Percentiles rank a stretch among this genome's conserved stretches.
Conservation (phyloP, 2,888 invertebrate genomes). For the Ellobium chinense region DNA sequence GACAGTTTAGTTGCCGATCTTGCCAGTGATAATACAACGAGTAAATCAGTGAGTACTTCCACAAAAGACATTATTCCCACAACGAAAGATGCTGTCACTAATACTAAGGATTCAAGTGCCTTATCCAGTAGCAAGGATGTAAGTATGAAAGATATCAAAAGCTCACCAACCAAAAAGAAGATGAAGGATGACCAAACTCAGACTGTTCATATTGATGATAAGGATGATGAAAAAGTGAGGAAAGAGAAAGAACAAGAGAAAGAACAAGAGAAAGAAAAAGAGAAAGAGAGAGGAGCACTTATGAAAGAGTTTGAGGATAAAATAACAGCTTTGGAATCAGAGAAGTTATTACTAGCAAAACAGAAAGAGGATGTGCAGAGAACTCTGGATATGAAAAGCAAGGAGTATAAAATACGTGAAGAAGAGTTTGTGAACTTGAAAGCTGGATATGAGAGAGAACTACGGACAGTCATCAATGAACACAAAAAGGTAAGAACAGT, state of each 20-base stretch:
- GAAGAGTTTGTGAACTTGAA: conserved; percentile 47
- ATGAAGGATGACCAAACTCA: not conserved
- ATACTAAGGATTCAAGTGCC: not conserved
- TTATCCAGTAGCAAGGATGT: not conserved
- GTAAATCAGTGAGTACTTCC: not conserved
- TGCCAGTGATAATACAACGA: conserved; percentile 9
- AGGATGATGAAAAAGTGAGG: not conserved
- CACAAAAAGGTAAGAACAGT: conserved; percentile 62
- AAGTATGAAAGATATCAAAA: not conserved
- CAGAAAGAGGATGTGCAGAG: conserved; percentile 21
- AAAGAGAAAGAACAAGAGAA: not conserved
- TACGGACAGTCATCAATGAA: conserved; percentile 66
- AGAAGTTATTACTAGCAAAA: conserved; percentile 58
- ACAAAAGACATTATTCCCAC: not conserved
- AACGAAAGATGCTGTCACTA: not conserved
- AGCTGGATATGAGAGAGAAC: conserved; percentile 55
- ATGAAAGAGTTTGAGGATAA: conserved; percentile 12
- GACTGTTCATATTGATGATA: not conserved
- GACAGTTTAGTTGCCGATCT: not conserved
- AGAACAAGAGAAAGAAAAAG: not conserved
- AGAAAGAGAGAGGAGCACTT: not conserved
- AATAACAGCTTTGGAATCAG: conserved; percentile 48
- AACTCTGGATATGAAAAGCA: conserved; percentile 52
- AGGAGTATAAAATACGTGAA: conserved; percentile 59
- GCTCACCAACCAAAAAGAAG: not conserved